Evolutionary conservation across 2,113 vertebrate species (phyloP).

Genomic region (Gulo gulo): DNA sequence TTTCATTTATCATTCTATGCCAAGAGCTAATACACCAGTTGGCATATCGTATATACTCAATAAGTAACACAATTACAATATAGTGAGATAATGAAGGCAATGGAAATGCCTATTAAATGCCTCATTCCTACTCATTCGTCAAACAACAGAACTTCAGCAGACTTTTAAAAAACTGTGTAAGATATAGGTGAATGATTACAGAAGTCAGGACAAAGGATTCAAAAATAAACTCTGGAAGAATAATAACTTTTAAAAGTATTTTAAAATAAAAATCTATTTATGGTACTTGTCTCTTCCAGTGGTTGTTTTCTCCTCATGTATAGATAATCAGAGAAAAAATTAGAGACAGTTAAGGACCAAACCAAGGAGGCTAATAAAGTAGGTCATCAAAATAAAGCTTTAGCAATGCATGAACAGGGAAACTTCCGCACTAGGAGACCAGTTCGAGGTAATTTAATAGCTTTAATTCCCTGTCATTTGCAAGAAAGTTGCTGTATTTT

Average conservation of each 20-base stretch:
- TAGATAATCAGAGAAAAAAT: not conserved
- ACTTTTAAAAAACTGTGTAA: not conserved
- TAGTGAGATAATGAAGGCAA: not conserved
- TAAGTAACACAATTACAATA: not conserved
- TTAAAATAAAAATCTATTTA: conserved; percentile 26
- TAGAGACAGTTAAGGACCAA: not conserved
- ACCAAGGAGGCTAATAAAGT: not conserved
- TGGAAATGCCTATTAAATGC: not conserved
- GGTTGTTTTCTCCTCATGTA: not conserved
- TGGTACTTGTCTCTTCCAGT: not conserved
- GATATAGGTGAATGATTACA: not conserved
- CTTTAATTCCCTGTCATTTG: not conserved
- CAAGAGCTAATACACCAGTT: not conserved
- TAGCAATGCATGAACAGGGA: not conserved
- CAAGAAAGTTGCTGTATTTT: not conserved
- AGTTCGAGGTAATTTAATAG: not conserved
- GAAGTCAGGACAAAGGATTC: not conserved
- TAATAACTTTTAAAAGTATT: conserved; percentile 8
- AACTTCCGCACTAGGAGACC: not conserved
- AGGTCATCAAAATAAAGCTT: not conserved
- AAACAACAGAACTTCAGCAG: not conserved
- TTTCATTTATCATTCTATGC: not conserved
- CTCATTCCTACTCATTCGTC: not conserved
- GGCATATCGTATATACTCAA: not conserved
- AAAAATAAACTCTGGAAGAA: conserved; percentile 14